These are phyloP conservation scores for Talpa occidentalis DNA, from an alignment of 2,113 vertebrate genomes.

Conservation along the genomic window DNA sequence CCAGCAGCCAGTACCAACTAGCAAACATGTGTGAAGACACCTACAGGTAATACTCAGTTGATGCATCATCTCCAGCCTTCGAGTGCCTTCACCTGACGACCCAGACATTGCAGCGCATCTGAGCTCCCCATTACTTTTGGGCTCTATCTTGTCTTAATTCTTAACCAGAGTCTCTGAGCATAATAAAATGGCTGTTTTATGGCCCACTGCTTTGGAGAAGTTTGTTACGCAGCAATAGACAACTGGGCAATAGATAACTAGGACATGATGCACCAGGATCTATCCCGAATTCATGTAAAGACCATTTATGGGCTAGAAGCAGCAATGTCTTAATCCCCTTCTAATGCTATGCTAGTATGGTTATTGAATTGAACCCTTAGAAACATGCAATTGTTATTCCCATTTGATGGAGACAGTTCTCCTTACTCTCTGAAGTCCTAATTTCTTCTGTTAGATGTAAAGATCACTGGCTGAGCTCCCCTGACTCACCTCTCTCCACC, in stretches of 20 bases:
- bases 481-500: background rate
- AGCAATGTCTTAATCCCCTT: background rate
- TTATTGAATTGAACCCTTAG: background rate
- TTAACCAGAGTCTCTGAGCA: background rate
- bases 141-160: background rate
- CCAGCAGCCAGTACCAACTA: background rate
- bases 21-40: background rate
- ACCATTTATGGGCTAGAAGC: background rate
- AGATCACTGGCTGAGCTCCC: background rate
- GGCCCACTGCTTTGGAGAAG: background rate
- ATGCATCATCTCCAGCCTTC: background rate
- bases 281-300: background rate
- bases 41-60: background rate
- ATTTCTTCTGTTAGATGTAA: background rate
- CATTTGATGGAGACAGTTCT: background rate
- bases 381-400: background rate
- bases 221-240: background rate
- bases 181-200: background rate
- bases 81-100: background rate
- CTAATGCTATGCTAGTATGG: background rate
- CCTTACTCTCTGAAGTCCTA: background rate
- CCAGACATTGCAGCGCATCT: background rate
- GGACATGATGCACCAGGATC: background rate
- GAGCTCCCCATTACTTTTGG: background rate
- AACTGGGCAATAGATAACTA: background rate